Base-by-base conservation (phyloP, 1,140 invertebrate species). In the Triops longicaudatus region DNA sequence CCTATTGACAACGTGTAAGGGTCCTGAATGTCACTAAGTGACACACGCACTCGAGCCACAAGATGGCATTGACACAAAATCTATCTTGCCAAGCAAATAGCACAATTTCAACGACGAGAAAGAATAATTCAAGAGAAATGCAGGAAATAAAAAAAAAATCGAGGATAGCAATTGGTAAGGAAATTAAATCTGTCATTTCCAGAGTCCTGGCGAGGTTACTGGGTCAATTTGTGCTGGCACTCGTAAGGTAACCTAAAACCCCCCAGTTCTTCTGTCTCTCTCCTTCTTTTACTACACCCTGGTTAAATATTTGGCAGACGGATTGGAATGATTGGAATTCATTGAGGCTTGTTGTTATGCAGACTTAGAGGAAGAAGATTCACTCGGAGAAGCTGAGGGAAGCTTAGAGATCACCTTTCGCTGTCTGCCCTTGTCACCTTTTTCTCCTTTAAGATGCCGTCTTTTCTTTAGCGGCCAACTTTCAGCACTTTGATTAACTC, bases 41-140 rank as follows among this genome's bases (percentile, higher is more conserved):
- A 63, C 50, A 63, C 17, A 1, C 3, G 14, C 22, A 22, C n/a
- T 22, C 17, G 50, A 63, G 9, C 1, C 22, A 12, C 22, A 17
- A 63, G 50, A 22, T 63, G 50, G 14, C 50, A 63, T 9, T n/a
- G 50, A 63, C 50, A 63, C 7, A 22, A 63, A 22, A 14, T 63
- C n/a, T 63, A 63, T 63, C 50, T 63, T 63, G 50, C 14, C 50
- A 63, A 63, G 50, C 50, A 63, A 63, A 63, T 63, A 63, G 17
- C 4, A 22, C 10, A 9, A 63, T 14, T 63, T 63, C 50, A 63
- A 63, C 22, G 3, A 14, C 50, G 5, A 0, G 9, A 17, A 17
- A 63, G n/a, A 63, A 14, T 12, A 50, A 22, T n/a, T n/a, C n/a
- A 50, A 12, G 44, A 63, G 50, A 6, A 63, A 37, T 7, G 7